Base-by-base conservation (phyloP, 2,113 vertebrate genomes). In the Chascanopsetta lugubris region DNA sequence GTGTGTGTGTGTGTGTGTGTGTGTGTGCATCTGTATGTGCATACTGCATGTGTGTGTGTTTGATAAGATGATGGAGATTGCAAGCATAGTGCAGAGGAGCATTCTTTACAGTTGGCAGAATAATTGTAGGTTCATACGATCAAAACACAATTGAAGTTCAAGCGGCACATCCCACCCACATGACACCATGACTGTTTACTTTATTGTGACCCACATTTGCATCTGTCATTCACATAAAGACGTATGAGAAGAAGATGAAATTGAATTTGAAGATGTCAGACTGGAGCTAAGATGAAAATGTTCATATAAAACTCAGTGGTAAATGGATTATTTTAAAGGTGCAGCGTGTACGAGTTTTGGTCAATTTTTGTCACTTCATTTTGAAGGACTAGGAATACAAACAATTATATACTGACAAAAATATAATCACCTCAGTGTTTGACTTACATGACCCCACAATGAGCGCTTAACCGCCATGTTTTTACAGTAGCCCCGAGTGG, bases 41-140 rank as follows among this genome's bases (percentile, higher is more conserved):
- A n/a, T n/a, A n/a, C n/a, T n/a, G 47, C 9, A 12, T 26, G 8
- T 34, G 61, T 79, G 75, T 49, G 58, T 77, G 79, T 82, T 75
- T 83, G 88, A 89, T 79, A 72, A 78, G 79, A 89, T 79, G 85
- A 85, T 75, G 73, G 85, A 85, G 75, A 80, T 75, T 77, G 81
- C 73, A 83, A 75, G 71, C 40, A 55, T 72, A 66, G 77, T 71
- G 83, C 43, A 84, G 70, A 73, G 15, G 51, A 83, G 72, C 38
- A 34, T 72, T 72, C 49, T 69, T 55, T 61, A 81, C 50, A 69
- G 66, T 46, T 77, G 61, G 70, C 55, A 86, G 61, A 77, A 73
- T 75, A 75, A 71, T 79, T 75, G 73, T 48, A 61, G 63, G 24
- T 40, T 80, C 10, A 42, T 54, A 32, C 12, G 13, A 61, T 49